Percentiles rank a stretch among this genome's conserved stretches.
Conservation (phyloP, 2,113 vertebrate species). For the Vicugna pacos region DNA sequence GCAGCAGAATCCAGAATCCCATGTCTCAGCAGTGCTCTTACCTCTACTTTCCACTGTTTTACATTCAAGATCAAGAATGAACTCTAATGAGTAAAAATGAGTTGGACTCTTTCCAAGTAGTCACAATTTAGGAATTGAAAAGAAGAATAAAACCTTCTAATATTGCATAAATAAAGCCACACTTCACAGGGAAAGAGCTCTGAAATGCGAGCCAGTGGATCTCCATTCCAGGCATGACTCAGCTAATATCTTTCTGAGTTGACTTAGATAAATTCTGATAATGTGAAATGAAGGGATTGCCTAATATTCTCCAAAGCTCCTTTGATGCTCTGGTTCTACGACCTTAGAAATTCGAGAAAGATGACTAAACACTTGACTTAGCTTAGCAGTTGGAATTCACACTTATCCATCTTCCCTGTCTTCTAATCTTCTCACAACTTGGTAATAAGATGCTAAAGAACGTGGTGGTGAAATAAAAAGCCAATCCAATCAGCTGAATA, state of each 20-base stretch:
- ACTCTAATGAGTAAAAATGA: background rate
- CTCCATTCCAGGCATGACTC: background rate
- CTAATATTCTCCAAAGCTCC: background rate
- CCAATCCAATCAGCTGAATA: background rate
- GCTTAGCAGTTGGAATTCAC: slow-evolving; percentile 6
- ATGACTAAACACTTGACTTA: background rate
- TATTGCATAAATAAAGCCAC: background rate
- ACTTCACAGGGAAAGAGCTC: background rate
- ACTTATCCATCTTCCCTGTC: background rate
- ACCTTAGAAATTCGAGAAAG: background rate
- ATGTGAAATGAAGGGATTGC: background rate
- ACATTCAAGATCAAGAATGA: background rate
- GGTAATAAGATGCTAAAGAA: background rate
- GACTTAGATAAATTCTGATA: background rate
- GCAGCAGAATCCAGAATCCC: background rate
- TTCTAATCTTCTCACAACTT: background rate
- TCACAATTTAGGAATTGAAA: background rate
- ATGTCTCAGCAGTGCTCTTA: background rate
- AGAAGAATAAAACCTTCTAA: slow-evolving; percentile 22
- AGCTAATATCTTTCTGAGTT: background rate
- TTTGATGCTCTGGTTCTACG: background rate
- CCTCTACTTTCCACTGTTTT: background rate
- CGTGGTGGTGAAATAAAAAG: background rate
- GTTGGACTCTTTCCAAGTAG: slow-evolving; percentile 4
- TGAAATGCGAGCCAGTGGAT: background rate